phyloP scores from a whole-genome alignment of 1,140 invertebrate genomes.

The Rhyzopertha dominica region DNA sequence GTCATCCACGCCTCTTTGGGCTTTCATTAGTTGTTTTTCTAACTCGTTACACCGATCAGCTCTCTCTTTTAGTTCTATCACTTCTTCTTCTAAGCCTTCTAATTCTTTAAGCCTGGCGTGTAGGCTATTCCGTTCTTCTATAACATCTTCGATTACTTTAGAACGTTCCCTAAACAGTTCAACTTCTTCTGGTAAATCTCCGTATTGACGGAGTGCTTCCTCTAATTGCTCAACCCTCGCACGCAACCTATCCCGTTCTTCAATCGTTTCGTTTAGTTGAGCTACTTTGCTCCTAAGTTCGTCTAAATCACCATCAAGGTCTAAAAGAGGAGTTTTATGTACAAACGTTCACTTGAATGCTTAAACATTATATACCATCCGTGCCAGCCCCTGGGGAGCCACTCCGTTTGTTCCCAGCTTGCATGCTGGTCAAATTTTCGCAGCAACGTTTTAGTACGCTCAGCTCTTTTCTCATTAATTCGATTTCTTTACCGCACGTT shows the following conservation, averaged over 20 bases:
- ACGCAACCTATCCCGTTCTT: slow-evolving; percentile 27
- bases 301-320: background rate
- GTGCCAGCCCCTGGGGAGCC: background rate
- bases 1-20: slow-evolving; percentile 18
- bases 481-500: slow-evolving; percentile 24
- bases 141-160: slow-evolving; percentile 21
- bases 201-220: slow-evolving; percentile 21
- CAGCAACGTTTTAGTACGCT: slow-evolving; percentile 33
- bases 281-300: slow-evolving; percentile 18
- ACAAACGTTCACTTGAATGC: background rate
- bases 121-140: slow-evolving; percentile 25
- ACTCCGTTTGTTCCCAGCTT: slow-evolving; percentile 28
- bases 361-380: background rate
- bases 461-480: slow-evolving; percentile 31
- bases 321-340: background rate
- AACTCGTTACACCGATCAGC: slow-evolving; percentile 30
- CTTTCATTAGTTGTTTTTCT: slow-evolving; percentile 19
- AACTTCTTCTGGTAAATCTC: slow-evolving; percentile 27
- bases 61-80: slow-evolving; percentile 23
- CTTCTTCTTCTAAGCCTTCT: slow-evolving; percentile 25
- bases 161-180: slow-evolving; percentile 25
- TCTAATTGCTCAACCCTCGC: slow-evolving; percentile 26
- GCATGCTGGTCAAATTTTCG: slow-evolving; percentile 27
- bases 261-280: slow-evolving; percentile 20
- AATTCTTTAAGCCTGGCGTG: slow-evolving; percentile 21